phyloP scores from a whole-genome alignment of 2,797 vertebrate genomes.

The Carcharodon carcharias region DNA sequence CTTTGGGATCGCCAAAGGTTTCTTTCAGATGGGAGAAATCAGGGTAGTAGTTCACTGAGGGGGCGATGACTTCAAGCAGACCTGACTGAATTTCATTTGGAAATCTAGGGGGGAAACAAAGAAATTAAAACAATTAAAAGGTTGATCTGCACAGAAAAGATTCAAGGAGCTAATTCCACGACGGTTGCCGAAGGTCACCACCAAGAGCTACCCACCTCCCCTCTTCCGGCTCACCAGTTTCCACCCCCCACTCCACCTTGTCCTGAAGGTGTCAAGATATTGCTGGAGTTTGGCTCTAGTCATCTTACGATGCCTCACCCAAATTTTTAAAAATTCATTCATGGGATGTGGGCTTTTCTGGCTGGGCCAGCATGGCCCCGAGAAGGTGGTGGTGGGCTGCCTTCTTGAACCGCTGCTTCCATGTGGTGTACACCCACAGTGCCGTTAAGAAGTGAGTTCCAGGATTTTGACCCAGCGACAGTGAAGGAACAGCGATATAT shows the following conservation, averaged over 20 bases:
- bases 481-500: no score
- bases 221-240: not conserved
- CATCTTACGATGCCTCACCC: not conserved
- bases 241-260: not conserved
- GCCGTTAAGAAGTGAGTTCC: no score
- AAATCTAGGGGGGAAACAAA: conserved; percentile 62
- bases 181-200: not conserved
- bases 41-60: conserved; percentile 90
- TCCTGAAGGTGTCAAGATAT: not conserved
- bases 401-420: no score
- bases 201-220: no score
- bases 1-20: conserved; percentile 93
- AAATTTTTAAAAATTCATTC: not conserved
- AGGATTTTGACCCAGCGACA: no score
- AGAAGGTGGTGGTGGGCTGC: no score
- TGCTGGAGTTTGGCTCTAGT: no score
- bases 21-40: conserved; percentile 89
- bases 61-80: conserved; percentile 89
- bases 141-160: not conserved
- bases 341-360: no score
- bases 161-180: not conserved
- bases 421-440: no score
- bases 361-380: no score
- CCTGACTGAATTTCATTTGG: conserved; percentile 87
- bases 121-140: not conserved